phyloP scores from a whole-genome alignment of 2,113 vertebrate species.

The Gambusia affinis region DNA sequence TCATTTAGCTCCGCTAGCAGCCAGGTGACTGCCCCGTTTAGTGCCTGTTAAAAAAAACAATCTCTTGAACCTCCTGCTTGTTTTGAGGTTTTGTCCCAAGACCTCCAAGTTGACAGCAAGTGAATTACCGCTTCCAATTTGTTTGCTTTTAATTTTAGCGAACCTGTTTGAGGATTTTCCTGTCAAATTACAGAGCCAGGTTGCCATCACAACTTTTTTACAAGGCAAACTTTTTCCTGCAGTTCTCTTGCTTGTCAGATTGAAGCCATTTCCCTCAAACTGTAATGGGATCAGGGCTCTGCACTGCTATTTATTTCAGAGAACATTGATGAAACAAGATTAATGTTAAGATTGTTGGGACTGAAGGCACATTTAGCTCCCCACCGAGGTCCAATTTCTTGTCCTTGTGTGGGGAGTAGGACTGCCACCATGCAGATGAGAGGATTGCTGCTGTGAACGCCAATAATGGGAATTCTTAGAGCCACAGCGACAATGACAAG shows the following conservation, averaged over 20 bases:
- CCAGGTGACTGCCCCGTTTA: slow-evolving; percentile 30
- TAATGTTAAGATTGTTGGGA: slow-evolving; percentile 83
- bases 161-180: slow-evolving; percentile 53
- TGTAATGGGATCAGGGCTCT: slow-evolving; percentile 77
- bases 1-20: slow-evolving; percentile 24
- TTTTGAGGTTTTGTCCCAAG: slow-evolving; percentile 32
- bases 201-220: slow-evolving; percentile 61
- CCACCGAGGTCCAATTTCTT: slow-evolving; percentile 76
- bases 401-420: slow-evolving; percentile 55
- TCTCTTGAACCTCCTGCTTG: slow-evolving; percentile 24
- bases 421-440: slow-evolving; percentile 76
- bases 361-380: slow-evolving; percentile 80
- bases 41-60: slow-evolving; percentile 36
- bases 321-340: slow-evolving; percentile 87
- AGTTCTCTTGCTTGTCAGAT: slow-evolving; percentile 66
- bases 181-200: slow-evolving; percentile 56
- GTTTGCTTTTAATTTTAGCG: slow-evolving; percentile 64
- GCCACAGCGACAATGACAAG: slow-evolving; percentile 47
- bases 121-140: slow-evolving; percentile 56
- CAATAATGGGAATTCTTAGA: slow-evolving; percentile 56
- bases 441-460: slow-evolving; percentile 61
- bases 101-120: slow-evolving; percentile 32
- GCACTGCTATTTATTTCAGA: no score
- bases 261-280: slow-evolving; percentile 63
- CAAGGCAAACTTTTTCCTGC: slow-evolving; percentile 63